Conservation (phyloP, 2,888 invertebrate genomes). For the Deilephila elpenor region DNA sequence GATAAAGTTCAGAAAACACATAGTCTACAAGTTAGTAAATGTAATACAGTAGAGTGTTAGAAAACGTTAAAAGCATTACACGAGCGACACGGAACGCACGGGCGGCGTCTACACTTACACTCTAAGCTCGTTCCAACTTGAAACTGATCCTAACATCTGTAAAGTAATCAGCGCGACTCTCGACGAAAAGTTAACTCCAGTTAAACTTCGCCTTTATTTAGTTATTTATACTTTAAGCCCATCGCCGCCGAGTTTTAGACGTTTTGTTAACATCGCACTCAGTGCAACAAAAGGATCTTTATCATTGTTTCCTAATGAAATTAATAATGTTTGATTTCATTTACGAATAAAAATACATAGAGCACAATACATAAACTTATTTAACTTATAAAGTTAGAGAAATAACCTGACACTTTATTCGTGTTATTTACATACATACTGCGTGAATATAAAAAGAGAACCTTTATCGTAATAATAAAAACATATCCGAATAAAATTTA, state of each 20-base stretch:
- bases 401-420: too few relatives aligned
- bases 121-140: constrained; percentile 26
- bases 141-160: neutral
- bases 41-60: neutral
- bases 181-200: constrained; percentile 1
- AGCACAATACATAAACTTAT: too few relatives aligned
- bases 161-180: constrained; percentile 3
- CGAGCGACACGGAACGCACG: neutral
- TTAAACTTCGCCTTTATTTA: constrained; percentile 14
- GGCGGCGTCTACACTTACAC: constrained; percentile 1
- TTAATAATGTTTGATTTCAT: too few relatives aligned
- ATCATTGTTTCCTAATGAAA: neutral
- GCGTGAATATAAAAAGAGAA: too few relatives aligned
- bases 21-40: neutral
- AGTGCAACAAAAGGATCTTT: neutral
- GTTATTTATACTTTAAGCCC: constrained; percentile 6
- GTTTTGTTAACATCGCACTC: neutral
- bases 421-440: too few relatives aligned
- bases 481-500: neutral
- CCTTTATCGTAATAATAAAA: neutral
- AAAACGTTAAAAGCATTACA: constrained; percentile 6
- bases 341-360: too few relatives aligned
- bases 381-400: too few relatives aligned
- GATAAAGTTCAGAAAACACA: neutral
- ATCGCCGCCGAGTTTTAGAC: neutral